phyloP scores from a whole-genome alignment of 37 sponge, comb jelly and placozoan species.

The Tethya wilhelma region DNA sequence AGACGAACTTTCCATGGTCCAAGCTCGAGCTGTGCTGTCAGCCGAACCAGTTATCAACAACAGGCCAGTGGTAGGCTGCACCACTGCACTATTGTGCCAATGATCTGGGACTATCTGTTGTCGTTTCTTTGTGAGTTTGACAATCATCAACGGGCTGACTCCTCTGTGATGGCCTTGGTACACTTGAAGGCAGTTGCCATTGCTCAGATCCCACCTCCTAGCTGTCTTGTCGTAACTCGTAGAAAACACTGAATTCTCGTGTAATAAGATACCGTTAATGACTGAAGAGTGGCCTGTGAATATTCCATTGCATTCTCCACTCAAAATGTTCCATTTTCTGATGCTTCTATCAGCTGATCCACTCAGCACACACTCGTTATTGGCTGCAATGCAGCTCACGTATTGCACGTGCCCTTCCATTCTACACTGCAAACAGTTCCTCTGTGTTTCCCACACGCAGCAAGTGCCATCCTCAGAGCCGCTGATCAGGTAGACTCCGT shows the following conservation, averaged over 20 bases:
- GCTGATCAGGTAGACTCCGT: constrained; percentile 27
- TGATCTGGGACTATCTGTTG: constrained; percentile 31
- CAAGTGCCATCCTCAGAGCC: constrained; percentile 64
- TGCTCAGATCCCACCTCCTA: constrained; percentile 47
- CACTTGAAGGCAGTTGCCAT: constrained; percentile 46
- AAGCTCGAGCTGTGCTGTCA: constrained; percentile 57
- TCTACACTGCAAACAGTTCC: constrained; percentile 1
- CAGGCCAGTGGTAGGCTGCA: background rate
- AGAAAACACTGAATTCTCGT: constrained; percentile 47
- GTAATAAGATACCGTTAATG: constrained; percentile 19
- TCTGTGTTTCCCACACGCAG: constrained; percentile 62
- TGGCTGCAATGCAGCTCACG: constrained; percentile 51
- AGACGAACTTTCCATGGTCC: constrained; percentile 23
- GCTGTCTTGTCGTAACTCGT: constrained; percentile 57
- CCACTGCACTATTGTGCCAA: constrained; percentile 6
- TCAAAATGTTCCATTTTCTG: constrained; percentile 46
- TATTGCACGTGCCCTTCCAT: constrained; percentile 71
- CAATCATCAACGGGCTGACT: constrained; percentile 42
- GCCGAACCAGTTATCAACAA: constrained; percentile 58
- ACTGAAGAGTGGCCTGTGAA: constrained; percentile 53
- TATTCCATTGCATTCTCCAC: constrained; percentile 25
- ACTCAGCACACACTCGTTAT: constrained; percentile 47
- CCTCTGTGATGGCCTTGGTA: constrained; percentile 46
- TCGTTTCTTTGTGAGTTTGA: constrained; percentile 46
- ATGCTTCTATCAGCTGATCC: constrained; percentile 61